These are phyloP conservation scores for Proctacanthus coquilletti DNA, from an alignment of 1,140 invertebrate species.

Conservation along the genomic window DNA sequence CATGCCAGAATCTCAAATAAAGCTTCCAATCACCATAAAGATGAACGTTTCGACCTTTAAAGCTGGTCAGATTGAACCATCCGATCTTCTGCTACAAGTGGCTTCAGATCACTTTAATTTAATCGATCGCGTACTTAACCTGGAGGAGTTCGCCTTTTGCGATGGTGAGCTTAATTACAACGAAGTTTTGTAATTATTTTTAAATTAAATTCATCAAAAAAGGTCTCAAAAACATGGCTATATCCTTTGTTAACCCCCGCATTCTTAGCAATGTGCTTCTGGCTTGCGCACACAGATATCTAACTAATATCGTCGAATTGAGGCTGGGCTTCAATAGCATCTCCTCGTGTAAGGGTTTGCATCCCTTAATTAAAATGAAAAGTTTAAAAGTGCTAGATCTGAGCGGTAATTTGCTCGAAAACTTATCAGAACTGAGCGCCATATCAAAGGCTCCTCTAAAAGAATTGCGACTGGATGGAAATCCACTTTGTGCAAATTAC, in stretches of 20 bases:
- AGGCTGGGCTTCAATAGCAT: background rate
- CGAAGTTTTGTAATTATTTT: no score
- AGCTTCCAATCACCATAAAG: background rate
- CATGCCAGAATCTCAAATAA: background rate
- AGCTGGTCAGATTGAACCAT: background rate
- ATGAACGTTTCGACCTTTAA: background rate
- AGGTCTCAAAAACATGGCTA: background rate
- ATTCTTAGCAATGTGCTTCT: background rate
- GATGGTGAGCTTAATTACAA: no score
- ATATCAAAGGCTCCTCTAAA: constrained; percentile 7
- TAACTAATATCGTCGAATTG: background rate
- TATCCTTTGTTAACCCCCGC: background rate
- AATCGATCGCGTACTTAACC: background rate
- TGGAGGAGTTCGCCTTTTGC: no score
- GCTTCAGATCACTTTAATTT: background rate
- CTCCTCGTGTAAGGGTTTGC: background rate
- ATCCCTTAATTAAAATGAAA: background rate
- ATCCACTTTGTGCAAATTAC: constrained; percentile 33
- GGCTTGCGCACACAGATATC: background rate
- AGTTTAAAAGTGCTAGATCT: background rate
- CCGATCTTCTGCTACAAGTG: background rate
- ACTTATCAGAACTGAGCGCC: background rate
- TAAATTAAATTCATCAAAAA: no score
- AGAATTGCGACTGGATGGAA: constrained; percentile 31
- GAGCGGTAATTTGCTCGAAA: background rate